Conservation (phyloP, 2,797 vertebrate genomes). For the Prionace glauca region DNA sequence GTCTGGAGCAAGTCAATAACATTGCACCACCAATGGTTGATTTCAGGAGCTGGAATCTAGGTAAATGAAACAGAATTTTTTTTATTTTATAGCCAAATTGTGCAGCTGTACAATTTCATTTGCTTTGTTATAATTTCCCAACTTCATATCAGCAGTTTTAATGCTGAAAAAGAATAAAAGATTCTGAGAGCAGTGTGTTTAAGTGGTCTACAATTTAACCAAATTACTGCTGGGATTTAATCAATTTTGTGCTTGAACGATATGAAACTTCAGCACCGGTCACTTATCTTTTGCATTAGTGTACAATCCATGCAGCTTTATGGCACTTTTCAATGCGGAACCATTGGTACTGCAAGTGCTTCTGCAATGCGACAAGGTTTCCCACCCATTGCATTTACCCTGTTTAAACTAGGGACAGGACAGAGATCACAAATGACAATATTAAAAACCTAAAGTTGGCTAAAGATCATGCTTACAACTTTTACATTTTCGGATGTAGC, state of each 20-base stretch:
- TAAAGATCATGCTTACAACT: neutral
- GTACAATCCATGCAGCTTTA: neutral
- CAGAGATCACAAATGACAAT: neutral
- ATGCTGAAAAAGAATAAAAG: neutral
- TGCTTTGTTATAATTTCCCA: neutral
- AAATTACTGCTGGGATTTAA: neutral
- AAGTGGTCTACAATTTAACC: neutral
- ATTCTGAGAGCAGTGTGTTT: neutral
- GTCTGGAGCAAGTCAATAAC: neutral
- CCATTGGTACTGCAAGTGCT: neutral
- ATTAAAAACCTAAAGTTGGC: neutral
- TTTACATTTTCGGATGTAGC: neutral
- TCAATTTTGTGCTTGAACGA: neutral
- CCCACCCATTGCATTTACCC: neutral
- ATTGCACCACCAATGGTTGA: neutral
- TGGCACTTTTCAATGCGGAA: neutral
- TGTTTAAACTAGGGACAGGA: neutral
- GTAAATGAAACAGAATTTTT: neutral
- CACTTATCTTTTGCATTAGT: neutral
- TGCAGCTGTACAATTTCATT: neutral
- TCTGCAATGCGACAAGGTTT: neutral
- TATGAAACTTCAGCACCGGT: neutral
- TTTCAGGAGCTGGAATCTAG: neutral
- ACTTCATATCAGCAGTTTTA: neutral
- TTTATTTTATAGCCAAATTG: neutral